These are phyloP conservation scores for Ectropis crepuscularia DNA, from an alignment of 2,888 invertebrate species.

Conservation along the genomic window DNA sequence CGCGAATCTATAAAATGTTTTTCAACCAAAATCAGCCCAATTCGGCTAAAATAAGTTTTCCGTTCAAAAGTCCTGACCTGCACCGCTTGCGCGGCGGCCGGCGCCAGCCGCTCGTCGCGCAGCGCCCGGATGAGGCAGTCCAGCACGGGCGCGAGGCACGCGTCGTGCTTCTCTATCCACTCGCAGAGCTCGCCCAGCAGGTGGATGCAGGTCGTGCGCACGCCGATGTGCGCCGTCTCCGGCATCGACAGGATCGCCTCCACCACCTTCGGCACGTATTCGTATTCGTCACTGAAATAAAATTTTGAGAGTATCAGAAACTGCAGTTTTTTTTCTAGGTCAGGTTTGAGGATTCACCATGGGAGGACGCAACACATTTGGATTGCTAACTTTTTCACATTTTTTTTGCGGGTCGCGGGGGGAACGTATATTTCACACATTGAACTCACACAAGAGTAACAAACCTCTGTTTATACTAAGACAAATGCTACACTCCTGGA, in stretches of 20 bases:
- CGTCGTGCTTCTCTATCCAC: slow-evolving; percentile 96
- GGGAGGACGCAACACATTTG: too few species aligned
- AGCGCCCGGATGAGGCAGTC: slow-evolving; percentile 88
- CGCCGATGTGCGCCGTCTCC: slow-evolving; percentile 92
- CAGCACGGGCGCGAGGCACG: slow-evolving; percentile 91
- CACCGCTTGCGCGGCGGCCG: slow-evolving; percentile 92
- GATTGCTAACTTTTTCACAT: too few species aligned
- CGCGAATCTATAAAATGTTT: neutral
- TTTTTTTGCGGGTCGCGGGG: too few species aligned
- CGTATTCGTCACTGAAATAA: slow-evolving; percentile 86
- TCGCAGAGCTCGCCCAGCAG: slow-evolving; percentile 96
- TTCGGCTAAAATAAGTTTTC: too few species aligned
- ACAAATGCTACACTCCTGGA: too few species aligned
- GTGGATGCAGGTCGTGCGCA: slow-evolving; percentile 94
- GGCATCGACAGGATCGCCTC: slow-evolving; percentile 95
- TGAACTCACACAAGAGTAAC: too few species aligned
- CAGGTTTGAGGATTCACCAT: too few species aligned
- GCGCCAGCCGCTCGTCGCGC: slow-evolving; percentile 89
- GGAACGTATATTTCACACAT: too few species aligned
- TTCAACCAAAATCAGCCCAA: neutral
- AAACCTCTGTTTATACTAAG: too few species aligned
- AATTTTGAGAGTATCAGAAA: neutral
- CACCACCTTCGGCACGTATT: slow-evolving; percentile 96
- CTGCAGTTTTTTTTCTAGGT: too few species aligned
- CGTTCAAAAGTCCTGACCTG: slow-evolving; percentile 77